Evolutionary conservation across 2,113 vertebrate genomes (phyloP), one percentile per base, ranked within the genome.

Genomic region (Caracal caracal): DNA sequence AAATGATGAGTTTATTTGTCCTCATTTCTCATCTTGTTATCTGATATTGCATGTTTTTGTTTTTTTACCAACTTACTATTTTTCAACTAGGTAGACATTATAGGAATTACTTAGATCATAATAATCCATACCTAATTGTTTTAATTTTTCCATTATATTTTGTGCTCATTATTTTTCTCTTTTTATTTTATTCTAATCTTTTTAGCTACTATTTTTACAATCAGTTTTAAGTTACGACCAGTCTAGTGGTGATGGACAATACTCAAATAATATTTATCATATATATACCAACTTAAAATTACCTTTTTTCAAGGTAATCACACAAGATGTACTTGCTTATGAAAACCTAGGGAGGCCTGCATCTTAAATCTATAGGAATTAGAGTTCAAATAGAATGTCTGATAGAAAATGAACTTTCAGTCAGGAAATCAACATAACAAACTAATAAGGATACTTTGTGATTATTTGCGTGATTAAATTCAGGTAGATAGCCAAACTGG

Each of bases 111-210:
- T 82, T 71, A 5, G 66, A 17, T 82, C 66, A 43, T 59, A 81
- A 70, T 73, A 87, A 63, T 66, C 40, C n/a, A 71, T 71, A 70
- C 13, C 19, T 7, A 61, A 26, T 17, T 86, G 9, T 86, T 85
- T 81, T 78, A 76, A 86, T 35, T 93, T 80, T 93, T 71, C 30
- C 10, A 85, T 51, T 89, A 73, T 92, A 73, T 92, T 81, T 96
- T 71, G 2, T 87, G 47, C 15, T 56, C 15, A 93, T 66, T 86
- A 70, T 5, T 92, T 93, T 94, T 73, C 33, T 71, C 7, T 61
- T 56, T 90, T 56, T 6, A 43, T 47, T 82, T 3, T 61, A 53
- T 56, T 92, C 19, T 70, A 79, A 59, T 43, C 84, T 76, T 94
- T 73, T 86, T 22, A n/a, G 19, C 16, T 79, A 75, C 37, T 86